Evolutionary conservation across 2,888 invertebrate species (phyloP), one percentile per base, ranked within the genome.

Genomic region (Meiosimyza platycephala): DNA sequence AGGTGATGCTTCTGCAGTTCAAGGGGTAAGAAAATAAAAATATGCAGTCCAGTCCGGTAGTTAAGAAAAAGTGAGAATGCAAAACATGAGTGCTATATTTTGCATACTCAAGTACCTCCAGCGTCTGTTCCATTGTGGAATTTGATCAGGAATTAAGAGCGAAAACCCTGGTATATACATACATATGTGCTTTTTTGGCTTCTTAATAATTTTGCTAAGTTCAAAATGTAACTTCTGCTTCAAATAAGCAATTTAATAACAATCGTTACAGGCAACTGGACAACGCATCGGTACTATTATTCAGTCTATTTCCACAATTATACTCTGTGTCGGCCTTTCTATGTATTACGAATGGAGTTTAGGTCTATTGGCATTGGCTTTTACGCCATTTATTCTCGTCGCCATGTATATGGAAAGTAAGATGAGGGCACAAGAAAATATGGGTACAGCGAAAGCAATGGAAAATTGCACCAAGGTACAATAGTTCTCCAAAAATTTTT

Each of bases 271-370:
- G 94, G 94, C 94, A 4, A 94, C 94, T 3, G 95, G 94, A 16
- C 93, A 93, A 87, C 90, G 94, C 74, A 90, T 95, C 70, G 94
- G 94, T 9, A 92, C 93, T 22, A 91, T 95, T 52, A 85, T 94
- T 0, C 93, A 94, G 85, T 92, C 94, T 0, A 77, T 93, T 6
- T 90, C 93, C 2, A 93, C 94, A 0, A 88, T 95, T 16, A 81
- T 89, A 0, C 86, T 94, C 18, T 91, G 92, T 6, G 85, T 94
- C 47, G 89, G 89, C 0, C 84, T 94, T 1, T 90, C 93, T 0
- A 88, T 94, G 85, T 90, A 90, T 80, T 94, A 92, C 83, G 91
- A 93, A 85, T 94, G 93, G 92, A 90, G 92, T 79, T 88, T 95
- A 47, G 94, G 94, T 1, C 85, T 94, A 6, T 90, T 94, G 2